A percentile compares a stretch with the other conserved stretches of the same genome.
These are phyloP conservation scores for Sylvicapra grimmia DNA, from an alignment of 2,113 vertebrate genomes.

Conservation along the genomic window DNA sequence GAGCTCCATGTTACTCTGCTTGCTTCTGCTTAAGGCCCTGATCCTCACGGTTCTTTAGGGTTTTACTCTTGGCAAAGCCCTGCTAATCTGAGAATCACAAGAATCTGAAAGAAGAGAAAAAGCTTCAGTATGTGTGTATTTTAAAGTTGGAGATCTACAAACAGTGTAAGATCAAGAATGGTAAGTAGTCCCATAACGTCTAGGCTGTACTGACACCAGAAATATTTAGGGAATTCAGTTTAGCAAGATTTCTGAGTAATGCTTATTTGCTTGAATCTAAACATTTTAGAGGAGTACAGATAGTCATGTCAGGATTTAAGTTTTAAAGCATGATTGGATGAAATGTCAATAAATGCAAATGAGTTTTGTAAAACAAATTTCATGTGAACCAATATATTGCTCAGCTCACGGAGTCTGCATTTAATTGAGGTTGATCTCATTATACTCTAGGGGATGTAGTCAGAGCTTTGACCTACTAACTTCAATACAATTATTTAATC, in stretches of 20 bases:
- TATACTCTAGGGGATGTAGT: not conserved
- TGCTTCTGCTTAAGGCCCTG: not conserved
- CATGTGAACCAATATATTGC: slow-evolving; percentile 69
- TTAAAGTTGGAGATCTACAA: not conserved
- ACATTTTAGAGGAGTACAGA: slow-evolving; percentile 14
- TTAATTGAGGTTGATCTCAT: slow-evolving; percentile 64
- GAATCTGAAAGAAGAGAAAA: not conserved
- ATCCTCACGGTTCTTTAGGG: not conserved
- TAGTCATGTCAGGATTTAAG: slow-evolving; percentile 27
- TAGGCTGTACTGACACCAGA: not conserved
- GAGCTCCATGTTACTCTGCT: not conserved
- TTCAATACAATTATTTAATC: slow-evolving; percentile 5
- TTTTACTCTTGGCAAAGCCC: not conserved
- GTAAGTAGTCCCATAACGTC: not conserved
- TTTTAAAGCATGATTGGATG: slow-evolving; percentile 35
- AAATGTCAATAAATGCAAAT: slow-evolving; percentile 67
- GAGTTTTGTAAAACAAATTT: slow-evolving; percentile 62
- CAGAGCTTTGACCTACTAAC: slow-evolving; percentile 47
- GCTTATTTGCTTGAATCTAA: slow-evolving; percentile 1
- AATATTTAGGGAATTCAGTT: not conserved
- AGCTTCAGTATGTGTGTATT: not conserved
- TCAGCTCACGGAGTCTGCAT: slow-evolving; percentile 49
- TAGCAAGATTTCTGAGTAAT: not conserved
- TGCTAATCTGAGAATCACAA: not conserved
- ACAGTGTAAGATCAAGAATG: not conserved